Evolutionary conservation across 1,140 invertebrate genomes (phyloP), one percentile per base, ranked within the genome.

Genomic region (Zaprionus davidi): DNA sequence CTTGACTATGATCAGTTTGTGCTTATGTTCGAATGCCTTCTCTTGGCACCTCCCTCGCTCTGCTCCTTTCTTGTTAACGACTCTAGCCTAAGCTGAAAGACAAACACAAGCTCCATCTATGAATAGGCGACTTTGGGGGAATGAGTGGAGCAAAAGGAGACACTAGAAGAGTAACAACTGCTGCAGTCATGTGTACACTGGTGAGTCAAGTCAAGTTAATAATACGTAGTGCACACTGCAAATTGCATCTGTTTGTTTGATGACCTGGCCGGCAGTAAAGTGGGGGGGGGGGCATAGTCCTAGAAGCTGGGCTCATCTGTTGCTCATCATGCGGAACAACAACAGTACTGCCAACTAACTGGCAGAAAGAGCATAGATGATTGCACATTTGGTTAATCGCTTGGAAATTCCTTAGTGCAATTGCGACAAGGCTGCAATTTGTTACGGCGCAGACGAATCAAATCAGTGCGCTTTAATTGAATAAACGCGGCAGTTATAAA

Each of bases 401-500:
- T 73, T 62, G 73, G 57, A 82, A 86, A 86, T 87, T 86, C 69
- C 79, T 69, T 31, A 22, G 41, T 13, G 58, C 28, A 65, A 38
- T 71, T 71, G 65, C 68, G 64, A 70, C 51, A 46, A 71, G 46
- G 26, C 49, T 67, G 79, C 83, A 86, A 86, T 82, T 86, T 86
- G 72, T 74, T 36, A 49, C 17, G 34, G 46, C 36, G 36, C 26
- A 53, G 55, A 53, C 46, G 57, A 60, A 55, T 49, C 41, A 80
- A 88, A 85, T 71, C 70, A 41, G 56, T 56, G 69, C 67, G 58
- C 58, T 82, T 87, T 87, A 87, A 87, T 87, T 87, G 84, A 87
- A 87, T 87, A 87, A 87, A 87, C 84, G 76, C 84, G 55, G 80
- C 80, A 73, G 67, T 88, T 87, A 87, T 75, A 83, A 71, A 72